Evolutionary conservation across 2,888 invertebrate genomes (phyloP).

Genomic region (Stegophylla sp.): DNA sequence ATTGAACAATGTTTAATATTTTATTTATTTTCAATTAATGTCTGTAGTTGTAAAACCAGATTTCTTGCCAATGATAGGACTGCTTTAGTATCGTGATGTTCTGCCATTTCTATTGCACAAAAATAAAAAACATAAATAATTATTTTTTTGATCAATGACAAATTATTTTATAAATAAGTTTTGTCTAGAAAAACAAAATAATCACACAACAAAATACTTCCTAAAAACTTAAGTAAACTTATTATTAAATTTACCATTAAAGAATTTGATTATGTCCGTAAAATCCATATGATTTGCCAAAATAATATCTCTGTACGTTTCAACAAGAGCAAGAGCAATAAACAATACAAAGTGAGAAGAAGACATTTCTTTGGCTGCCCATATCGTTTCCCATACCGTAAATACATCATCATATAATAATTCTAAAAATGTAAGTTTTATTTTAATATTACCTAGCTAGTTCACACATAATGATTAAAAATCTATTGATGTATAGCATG

Average conservation of each 20-base stretch:
- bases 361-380: conserved; percentile 88
- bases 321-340: conserved; percentile 87
- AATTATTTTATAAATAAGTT: background rate
- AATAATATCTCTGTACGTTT: conserved; percentile 92
- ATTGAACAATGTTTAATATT: conserved; percentile 1
- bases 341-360: conserved; percentile 91
- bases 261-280: conserved; percentile 97
- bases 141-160: background rate
- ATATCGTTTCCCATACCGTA: conserved; percentile 92
- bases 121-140: background rate
- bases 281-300: conserved; percentile 96
- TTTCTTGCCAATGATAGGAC: conserved; percentile 84
- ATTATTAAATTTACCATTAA: conserved; percentile 79
- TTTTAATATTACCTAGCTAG: background rate
- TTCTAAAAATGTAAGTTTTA: conserved; percentile 69
- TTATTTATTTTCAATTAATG: conserved; percentile 80
- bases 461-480: too few species aligned
- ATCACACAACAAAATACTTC: conserved; percentile 2
- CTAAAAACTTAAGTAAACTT: background rate
- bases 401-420: conserved; percentile 91
- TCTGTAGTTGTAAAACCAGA: conserved; percentile 86
- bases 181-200: background rate
- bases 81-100: conserved; percentile 85
- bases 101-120: conserved; percentile 85
- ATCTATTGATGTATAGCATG: too few species aligned